A percentile compares a stretch with the other conserved stretches of the same genome.
These are phyloP conservation scores for Drosophila bipectinata DNA, from an alignment of 1,140 invertebrate species.

Conservation along the genomic window DNA sequence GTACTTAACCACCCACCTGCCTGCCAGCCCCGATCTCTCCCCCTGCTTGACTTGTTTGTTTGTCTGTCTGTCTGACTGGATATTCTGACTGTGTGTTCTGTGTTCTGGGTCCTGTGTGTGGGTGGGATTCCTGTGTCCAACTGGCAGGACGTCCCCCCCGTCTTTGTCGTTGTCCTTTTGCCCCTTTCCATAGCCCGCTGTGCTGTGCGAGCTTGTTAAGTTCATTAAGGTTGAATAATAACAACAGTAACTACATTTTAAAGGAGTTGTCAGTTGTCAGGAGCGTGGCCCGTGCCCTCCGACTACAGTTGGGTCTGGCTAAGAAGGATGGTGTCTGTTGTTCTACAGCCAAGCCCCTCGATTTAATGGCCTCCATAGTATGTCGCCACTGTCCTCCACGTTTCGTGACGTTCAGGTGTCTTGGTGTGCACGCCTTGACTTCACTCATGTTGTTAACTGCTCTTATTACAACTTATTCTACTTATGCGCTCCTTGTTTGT, in stretches of 20 bases:
- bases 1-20: constrained; percentile 32
- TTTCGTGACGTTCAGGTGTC: constrained; percentile 57
- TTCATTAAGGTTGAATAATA: constrained; percentile 81
- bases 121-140: constrained; percentile 49
- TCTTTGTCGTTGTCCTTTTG: constrained; percentile 15
- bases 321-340: neutral
- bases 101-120: constrained; percentile 11
- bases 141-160: constrained; percentile 32
- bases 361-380: neutral
- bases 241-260: constrained; percentile 81
- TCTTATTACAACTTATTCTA: constrained; percentile 79
- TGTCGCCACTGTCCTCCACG: constrained; percentile 24
- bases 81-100: constrained; percentile 2
- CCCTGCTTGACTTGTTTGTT: constrained; percentile 52
- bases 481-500: constrained; percentile 66
- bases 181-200: constrained; percentile 6
- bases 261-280: constrained; percentile 74
- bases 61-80: constrained; percentile 43
- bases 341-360: no score
- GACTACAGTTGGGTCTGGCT: constrained; percentile 8
- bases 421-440: constrained; percentile 22
- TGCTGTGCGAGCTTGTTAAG: constrained; percentile 76
- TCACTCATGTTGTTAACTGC: constrained; percentile 73
- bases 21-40: constrained; percentile 7
- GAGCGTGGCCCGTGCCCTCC: constrained; percentile 37